Base-by-base conservation (phyloP, 2,888 invertebrate species). In the Gastrophysa polygoni region DNA sequence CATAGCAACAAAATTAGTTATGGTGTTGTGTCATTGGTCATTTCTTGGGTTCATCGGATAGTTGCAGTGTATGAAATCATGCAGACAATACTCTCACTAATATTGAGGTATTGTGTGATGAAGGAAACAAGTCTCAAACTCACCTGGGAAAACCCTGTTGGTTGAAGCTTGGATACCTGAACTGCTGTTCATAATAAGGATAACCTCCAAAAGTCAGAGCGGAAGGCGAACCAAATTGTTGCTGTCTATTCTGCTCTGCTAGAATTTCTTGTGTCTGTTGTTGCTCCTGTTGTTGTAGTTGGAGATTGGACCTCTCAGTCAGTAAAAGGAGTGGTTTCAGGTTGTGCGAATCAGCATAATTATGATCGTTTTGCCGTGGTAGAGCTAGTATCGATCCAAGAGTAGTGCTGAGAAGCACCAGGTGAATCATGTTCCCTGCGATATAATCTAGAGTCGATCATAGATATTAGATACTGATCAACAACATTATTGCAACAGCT, bases 81-180 rank as follows among this genome's bases (percentile, higher is more conserved):
- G n/a, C n/a, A n/a, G n/a, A n/a, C n/a, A n/a, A n/a, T n/a, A n/a
- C n/a, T n/a, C n/a, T n/a, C n/a, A n/a, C n/a, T n/a, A n/a, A n/a
- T n/a, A n/a, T n/a, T n/a, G n/a, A n/a, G n/a, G n/a, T n/a, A n/a
- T n/a, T n/a, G n/a, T n/a, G n/a, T n/a, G n/a, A n/a, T n/a, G n/a
- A n/a, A n/a, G n/a, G n/a, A n/a, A n/a, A n/a, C n/a, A 24, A 5
- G 24, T 24, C 4, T 24, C 4, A 4, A 38, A 46, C 60, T 63
- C 60, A 71, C 72, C 72, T 69, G 6, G 72, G 72, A 47, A 64
- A 69, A 32, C 58, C 48, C 57, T 71, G 70, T 43, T 70, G 70
- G 57, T 70, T 65, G 20, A 66, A 61, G 7, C 62, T 66, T 57
- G 65, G 67, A 48, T 67, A 64, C 43, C 72, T 71, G 17, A 69